phyloP scores from a whole-genome alignment of 2,888 invertebrate genomes.

The Melanargia galathea region DNA sequence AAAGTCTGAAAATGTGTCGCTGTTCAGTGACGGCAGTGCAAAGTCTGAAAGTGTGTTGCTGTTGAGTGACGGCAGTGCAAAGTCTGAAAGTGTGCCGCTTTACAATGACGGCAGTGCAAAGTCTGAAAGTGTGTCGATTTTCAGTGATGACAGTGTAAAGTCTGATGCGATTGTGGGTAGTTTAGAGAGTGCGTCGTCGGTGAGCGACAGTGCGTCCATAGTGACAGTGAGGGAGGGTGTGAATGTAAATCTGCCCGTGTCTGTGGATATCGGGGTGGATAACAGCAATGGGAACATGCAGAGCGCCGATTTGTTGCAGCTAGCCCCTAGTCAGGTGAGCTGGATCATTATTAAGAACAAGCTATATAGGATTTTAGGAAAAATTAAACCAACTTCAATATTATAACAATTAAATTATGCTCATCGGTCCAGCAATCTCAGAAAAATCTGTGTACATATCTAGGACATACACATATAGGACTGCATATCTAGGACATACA shows the following conservation, averaged over 20 bases:
- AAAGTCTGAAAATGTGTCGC: conserved; percentile 3
- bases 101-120: conserved; percentile 17
- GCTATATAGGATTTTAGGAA: too few species aligned
- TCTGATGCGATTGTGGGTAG: conserved; percentile 2
- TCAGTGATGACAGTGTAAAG: conserved; percentile 20
- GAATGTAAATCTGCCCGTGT: conserved; percentile 17
- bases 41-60: neutral
- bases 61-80: conserved; percentile 20
- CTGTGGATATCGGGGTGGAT: conserved; percentile 43
- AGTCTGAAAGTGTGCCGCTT: neutral
- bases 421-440: too few species aligned
- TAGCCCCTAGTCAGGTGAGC: conserved; percentile 57
- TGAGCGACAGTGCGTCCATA: conserved; percentile 27
- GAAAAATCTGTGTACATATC: too few species aligned
- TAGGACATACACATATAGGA: too few species aligned
- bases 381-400: too few species aligned
- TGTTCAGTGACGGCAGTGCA: conserved; percentile 20
- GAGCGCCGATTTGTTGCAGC: conserved; percentile 57
- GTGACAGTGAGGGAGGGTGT: conserved; percentile 27
- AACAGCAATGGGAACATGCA: conserved; percentile 60
- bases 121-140: conserved; percentile 1
- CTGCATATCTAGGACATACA: too few species aligned
- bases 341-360: too few species aligned
- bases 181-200: conserved; percentile 21
- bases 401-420: too few species aligned